A percentile compares a stretch with the other conserved stretches of the same genome.
Conservation (phyloP, 2,888 invertebrate genomes). For the Zele albiditarsus region DNA sequence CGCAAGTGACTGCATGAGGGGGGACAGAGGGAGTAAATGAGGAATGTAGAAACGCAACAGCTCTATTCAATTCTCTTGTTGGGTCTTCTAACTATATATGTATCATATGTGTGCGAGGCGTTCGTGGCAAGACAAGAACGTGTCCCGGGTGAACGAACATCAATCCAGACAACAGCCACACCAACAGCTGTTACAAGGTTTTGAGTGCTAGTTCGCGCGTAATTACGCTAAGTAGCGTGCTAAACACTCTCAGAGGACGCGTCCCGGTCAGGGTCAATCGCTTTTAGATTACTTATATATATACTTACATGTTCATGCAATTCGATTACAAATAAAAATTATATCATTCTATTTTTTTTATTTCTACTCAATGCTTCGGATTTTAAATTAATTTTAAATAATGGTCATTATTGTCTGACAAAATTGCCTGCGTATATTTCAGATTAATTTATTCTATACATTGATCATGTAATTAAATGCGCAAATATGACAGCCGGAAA, state of each 20-base stretch:
- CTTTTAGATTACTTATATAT: constrained; percentile 1
- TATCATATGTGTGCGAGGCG: background rate
- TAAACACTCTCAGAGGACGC: constrained; percentile 40
- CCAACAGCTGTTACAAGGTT: background rate
- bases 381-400: too few relatives aligned
- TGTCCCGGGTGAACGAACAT: constrained; percentile 34
- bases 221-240: constrained; percentile 40
- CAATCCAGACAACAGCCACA: constrained; percentile 14
- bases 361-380: too few relatives aligned
- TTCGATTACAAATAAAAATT: constrained; percentile 3
- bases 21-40: background rate
- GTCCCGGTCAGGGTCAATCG: constrained; percentile 1
- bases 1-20: background rate
- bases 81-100: background rate
- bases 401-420: too few relatives aligned
- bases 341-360: constrained; percentile 21
- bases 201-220: constrained; percentile 28
- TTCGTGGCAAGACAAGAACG: constrained; percentile 26
- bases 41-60: background rate
- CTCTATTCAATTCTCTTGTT: background rate
- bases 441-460: too few relatives aligned
- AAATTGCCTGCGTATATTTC: too few relatives aligned
- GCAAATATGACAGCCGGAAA: too few relatives aligned
- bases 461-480: too few relatives aligned
- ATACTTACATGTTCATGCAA: background rate